Evolutionary conservation across 2,797 vertebrate genomes (phyloP), one percentile per base, ranked within the genome.

Genomic region (Decapterus maruadsi): DNA sequence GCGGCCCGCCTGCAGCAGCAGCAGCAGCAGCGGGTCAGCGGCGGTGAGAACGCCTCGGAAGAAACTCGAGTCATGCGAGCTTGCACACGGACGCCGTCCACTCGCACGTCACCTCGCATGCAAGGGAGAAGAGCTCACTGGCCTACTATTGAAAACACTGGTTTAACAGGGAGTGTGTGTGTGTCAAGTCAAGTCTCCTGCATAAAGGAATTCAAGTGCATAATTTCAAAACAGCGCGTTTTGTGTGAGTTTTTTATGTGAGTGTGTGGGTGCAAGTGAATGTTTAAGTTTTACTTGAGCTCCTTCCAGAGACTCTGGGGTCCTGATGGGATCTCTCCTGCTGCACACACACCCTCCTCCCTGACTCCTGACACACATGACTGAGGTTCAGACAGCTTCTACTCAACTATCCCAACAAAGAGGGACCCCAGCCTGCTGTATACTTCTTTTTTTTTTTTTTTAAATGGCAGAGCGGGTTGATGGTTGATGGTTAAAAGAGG

Each of bases 401-500:
- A 81, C 83, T 86, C 73, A 71, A 69, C 78, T 78, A 89, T 80
- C 82, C 87, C 68, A 83, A 88, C 80, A 86, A 78, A 84, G 71
- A 81, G 64, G 72, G 68, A 89, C 72, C 85, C 80, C 54, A 36
- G 80, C 74, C 80, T 78, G 85, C 85, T 79, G 69, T 85, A 65
- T 76, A 81, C 77, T 86, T 90, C 3, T 26, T 26, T 26, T 26
- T 26, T 34, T 26, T 26, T 26, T 26, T 26, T 26, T 36, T 87
- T 79, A 84, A 90, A 90, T 75, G 84, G 84, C 74, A 69, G 55
- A 83, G 63, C 59, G 70, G 67, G 67, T 48, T 85, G 81, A 79
- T 72, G 79, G 84, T 77, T 89, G 88, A 91, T 79, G 85, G 89
- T 87, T 85, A 85, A 87, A 89, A 90, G 81, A 84, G 72, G 80